Percentiles rank a stretch among this genome's conserved stretches.
These are phyloP conservation scores for Holothuria scabra DNA, from an alignment of 53 echinoderm and acorn worm genomes.

Conservation along the genomic window DNA sequence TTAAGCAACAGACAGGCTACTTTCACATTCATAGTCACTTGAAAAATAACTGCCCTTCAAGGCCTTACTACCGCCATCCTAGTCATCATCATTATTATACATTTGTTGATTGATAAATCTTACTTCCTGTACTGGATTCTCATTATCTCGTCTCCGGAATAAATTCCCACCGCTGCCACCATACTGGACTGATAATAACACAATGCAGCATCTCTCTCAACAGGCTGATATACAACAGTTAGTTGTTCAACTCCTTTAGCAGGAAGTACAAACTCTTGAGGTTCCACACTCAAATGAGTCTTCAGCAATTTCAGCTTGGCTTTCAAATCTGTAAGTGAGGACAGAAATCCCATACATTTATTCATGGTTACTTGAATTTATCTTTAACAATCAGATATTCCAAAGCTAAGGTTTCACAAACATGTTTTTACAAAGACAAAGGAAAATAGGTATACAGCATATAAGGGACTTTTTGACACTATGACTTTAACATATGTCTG, in stretches of 20 bases:
- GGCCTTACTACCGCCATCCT: no score
- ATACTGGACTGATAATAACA: slow-evolving; percentile 36
- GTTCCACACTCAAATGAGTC: slow-evolving; percentile 75
- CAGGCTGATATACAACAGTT: slow-evolving; percentile 63
- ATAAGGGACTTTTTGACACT: no score
- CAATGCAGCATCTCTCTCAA: slow-evolving; percentile 55
- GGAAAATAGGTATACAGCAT: no score
- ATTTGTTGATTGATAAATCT: background rate
- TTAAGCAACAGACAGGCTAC: no score
- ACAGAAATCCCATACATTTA: background rate
- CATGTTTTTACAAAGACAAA: no score
- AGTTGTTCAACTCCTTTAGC: slow-evolving; percentile 58
- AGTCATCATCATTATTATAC: no score
- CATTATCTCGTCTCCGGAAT: slow-evolving; percentile 92
- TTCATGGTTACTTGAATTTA: background rate
- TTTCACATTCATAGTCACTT: no score
- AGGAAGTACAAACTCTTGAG: slow-evolving; percentile 83
- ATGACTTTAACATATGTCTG: no score
- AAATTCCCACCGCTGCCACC: slow-evolving; percentile 82
- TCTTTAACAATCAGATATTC: background rate
- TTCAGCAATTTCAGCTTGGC: slow-evolving; percentile 70
- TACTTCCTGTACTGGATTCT: slow-evolving; percentile 77
- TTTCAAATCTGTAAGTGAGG: slow-evolving; percentile 54
- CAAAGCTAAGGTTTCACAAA: no score
- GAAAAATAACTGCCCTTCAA: no score